Conservation (phyloP, 2,797 vertebrate genomes). For the Sparidentex hasta region DNA sequence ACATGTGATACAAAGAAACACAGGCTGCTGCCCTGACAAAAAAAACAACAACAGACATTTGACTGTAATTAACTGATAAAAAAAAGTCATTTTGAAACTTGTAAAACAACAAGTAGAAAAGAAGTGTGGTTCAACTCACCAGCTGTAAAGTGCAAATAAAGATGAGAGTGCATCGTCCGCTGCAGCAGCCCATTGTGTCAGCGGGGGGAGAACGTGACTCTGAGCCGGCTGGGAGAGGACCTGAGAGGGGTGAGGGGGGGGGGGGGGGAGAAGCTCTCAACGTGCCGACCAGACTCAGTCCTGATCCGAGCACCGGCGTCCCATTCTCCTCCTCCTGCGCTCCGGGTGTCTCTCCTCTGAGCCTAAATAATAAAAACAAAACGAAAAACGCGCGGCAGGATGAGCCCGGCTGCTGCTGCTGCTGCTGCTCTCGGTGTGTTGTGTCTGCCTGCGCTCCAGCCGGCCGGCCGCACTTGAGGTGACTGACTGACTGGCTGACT, state of each 20-base stretch:
- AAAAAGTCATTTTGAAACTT: conserved; percentile 25
- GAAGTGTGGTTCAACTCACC: conserved; percentile 83
- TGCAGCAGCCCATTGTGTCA: conserved; percentile 92
- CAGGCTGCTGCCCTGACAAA: not conserved
- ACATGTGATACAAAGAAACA: not conserved
- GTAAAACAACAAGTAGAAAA: conserved; percentile 8
- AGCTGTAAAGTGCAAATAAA: conserved; percentile 92
- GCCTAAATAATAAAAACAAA: not conserved
- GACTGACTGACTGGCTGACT: conserved; percentile 67
- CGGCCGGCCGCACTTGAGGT: conserved; percentile 61
- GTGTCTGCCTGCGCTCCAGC: conserved; percentile 39
- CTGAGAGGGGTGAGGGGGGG: not conserved
- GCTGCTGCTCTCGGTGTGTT: conserved; percentile 15
- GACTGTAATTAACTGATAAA: too few relatives aligned
- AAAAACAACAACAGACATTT: not conserved
- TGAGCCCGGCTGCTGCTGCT: not conserved
- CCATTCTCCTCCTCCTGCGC: conserved; percentile 61
- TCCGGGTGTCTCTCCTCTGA: conserved; percentile 4
- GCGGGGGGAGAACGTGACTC: conserved; percentile 58
- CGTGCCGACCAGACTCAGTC: conserved; percentile 62
- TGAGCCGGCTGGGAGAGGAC: conserved; percentile 33
- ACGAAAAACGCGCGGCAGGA: not conserved
- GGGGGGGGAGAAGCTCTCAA: conserved; percentile 23
- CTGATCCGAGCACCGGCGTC: conserved; percentile 55
- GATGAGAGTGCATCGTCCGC: conserved; percentile 91